phyloP scores from a whole-genome alignment of 2,888 invertebrate genomes.

The Dichetophora obliterata region DNA sequence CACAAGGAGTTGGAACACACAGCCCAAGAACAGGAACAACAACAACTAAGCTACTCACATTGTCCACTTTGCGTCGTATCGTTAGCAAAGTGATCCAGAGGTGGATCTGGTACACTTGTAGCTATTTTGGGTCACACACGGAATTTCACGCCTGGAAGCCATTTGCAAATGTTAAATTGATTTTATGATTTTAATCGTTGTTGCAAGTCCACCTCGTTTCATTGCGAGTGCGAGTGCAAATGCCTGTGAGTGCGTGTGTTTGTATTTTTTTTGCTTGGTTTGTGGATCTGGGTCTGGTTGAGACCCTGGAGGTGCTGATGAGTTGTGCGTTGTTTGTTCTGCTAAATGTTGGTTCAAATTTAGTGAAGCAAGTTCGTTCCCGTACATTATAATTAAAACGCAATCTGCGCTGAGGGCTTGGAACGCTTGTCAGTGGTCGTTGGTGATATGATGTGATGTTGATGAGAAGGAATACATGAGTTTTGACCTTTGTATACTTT shows the following conservation, averaged over 20 bases:
- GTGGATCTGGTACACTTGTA: slow-evolving; percentile 33
- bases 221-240: background rate
- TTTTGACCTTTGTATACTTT: too few species aligned
- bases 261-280: background rate
- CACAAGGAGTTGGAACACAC: slow-evolving; percentile 13
- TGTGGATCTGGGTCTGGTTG: background rate
- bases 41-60: background rate
- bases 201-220: slow-evolving; percentile 50
- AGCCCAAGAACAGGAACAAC: too few species aligned
- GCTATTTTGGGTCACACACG: slow-evolving; percentile 20
- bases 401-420: slow-evolving; percentile 54
- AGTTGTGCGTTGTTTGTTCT: slow-evolving; percentile 48
- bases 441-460: background rate
- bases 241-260: too few species aligned
- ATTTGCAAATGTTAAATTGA: slow-evolving; percentile 59
- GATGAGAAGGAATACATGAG: too few species aligned
- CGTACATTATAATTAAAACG: slow-evolving; percentile 65
- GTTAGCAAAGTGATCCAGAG: slow-evolving; percentile 23
- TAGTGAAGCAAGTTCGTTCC: slow-evolving; percentile 52
- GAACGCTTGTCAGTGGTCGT: background rate
- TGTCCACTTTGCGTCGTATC: slow-evolving; percentile 18
- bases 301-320: slow-evolving; percentile 40
- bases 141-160: slow-evolving; percentile 66
- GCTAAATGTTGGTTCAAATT: slow-evolving; percentile 56
- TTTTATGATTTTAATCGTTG: slow-evolving; percentile 56